Evolutionary conservation across 1,140 invertebrate genomes (phyloP), one percentile per base, ranked within the genome.

Genomic region (Diabrotica undecimpunctata): DNA sequence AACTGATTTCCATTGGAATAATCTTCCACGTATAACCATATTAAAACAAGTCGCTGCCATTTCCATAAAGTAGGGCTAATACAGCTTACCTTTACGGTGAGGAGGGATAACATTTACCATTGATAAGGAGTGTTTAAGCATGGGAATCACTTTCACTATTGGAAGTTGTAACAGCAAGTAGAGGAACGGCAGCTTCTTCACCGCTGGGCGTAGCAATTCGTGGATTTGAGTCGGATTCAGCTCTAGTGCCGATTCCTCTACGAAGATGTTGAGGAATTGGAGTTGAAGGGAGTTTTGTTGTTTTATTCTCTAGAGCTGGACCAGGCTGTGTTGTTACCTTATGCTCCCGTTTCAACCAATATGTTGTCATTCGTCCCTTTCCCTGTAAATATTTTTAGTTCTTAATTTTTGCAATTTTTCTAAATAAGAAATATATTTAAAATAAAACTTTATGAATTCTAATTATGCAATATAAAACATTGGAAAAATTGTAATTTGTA

Each of bases 281-380:
- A 11, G 9, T 52, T n/a, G 13, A 10, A 51, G 13, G 10, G 14
- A 13, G 12, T 25, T 25, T 12, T 37, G 11, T n/a, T 9, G 62
- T 41, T 51, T 35, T 54, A 12, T 65, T 59, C 35, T 59, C 25
- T n/a, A 59, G 9, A 14, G 13, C 7, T 6, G 62, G 9, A 5
- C 11, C 35, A 12, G 35, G 37, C 14, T 66, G 12, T 7, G 10
- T 13, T 46, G 5, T 35, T 50, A 37, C 61, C 13, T 80, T 81
- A 8, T 59, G 51, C 61, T 92, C 89, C 8, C 93, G 92, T 53
- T 87, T 84, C 36, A 97, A 81, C 94, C 94, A 96, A 78, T 94
- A 96, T 6, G 94, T 96, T 59, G 88, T 88, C 84, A 94, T 88
- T 76, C 85, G 85, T 51, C 92, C 93, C 83, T 95, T 95, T n/a